Evolutionary conservation across 1,140 invertebrate species (phyloP).

Genomic region (Drosophila kepulauana): DNA sequence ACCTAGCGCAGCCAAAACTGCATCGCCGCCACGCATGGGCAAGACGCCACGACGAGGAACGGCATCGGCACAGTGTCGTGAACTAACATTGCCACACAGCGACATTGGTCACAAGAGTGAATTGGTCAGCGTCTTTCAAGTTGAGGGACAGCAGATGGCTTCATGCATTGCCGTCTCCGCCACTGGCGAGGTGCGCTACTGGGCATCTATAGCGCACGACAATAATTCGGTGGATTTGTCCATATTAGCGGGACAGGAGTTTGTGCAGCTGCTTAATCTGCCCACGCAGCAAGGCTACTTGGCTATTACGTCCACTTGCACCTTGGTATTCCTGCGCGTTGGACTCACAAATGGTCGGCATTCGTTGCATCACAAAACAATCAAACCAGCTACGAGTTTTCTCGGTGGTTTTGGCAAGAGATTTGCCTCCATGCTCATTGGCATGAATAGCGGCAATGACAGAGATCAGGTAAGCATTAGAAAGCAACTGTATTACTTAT

Average conservation of each 20-base stretch:
- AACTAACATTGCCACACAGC: constrained; percentile 95
- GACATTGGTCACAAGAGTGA: constrained; percentile 96
- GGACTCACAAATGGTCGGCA: constrained; percentile 88
- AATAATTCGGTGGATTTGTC: constrained; percentile 93
- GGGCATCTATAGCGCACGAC: constrained; percentile 95
- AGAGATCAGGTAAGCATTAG: constrained; percentile 90
- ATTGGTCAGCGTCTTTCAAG: constrained; percentile 92
- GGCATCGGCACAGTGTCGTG: constrained; percentile 88
- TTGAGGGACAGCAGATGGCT: constrained; percentile 90
- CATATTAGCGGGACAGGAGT: constrained; percentile 94
- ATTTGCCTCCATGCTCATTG: constrained; percentile 95
- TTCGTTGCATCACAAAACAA: constrained; percentile 89
- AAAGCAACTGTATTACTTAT: not conserved
- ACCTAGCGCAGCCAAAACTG: constrained; percentile 12
- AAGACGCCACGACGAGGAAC: constrained; percentile 84
- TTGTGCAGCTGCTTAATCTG: constrained; percentile 90
- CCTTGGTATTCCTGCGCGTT: constrained; percentile 91
- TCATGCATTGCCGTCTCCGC: constrained; percentile 97
- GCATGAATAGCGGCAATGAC: constrained; percentile 89
- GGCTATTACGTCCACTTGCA: constrained; percentile 96
- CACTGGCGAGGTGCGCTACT: constrained; percentile 96
- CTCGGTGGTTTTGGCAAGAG: constrained; percentile 93
- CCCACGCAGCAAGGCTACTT: constrained; percentile 91
- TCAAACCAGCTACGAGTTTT: constrained; percentile 93
- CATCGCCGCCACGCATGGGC: constrained; percentile 49